These are phyloP conservation scores for Micromesistius poutassou DNA, from an alignment of 2,797 vertebrate genomes.

Conservation along the genomic window DNA sequence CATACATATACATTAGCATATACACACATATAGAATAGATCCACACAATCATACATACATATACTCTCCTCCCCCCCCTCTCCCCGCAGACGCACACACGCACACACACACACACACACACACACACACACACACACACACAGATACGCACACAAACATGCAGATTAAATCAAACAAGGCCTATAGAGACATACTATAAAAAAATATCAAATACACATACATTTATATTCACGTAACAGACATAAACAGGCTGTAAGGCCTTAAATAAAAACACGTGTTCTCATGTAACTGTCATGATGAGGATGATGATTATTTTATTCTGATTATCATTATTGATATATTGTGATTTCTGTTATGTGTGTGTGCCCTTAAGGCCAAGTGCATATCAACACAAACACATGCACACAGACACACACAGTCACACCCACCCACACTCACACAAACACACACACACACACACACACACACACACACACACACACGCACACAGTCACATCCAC, in stretches of 20 bases:
- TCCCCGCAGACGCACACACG: no score
- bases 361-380: constrained; percentile 7
- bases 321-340: background rate
- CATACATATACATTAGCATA: background rate
- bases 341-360: background rate
- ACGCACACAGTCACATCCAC: constrained; percentile 1
- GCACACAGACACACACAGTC: constrained; percentile 8
- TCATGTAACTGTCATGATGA: no score
- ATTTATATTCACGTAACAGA: no score
- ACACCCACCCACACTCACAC: background rate
- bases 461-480: background rate
- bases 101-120: background rate
- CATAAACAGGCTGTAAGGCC: no score
- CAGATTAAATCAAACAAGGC: no score
- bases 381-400: constrained; percentile 5
- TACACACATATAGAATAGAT: background rate
- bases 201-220: background rate
- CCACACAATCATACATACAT: background rate
- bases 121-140: background rate
- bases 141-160: no score
- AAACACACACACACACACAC: background rate
- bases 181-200: no score
- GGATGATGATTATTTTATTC: no score
- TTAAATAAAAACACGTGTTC: no score
- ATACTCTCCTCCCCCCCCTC: background rate